Evolutionary conservation across 2,113 vertebrate species (phyloP), one percentile per base, ranked within the genome.

Genomic region (Silurus glanis): DNA sequence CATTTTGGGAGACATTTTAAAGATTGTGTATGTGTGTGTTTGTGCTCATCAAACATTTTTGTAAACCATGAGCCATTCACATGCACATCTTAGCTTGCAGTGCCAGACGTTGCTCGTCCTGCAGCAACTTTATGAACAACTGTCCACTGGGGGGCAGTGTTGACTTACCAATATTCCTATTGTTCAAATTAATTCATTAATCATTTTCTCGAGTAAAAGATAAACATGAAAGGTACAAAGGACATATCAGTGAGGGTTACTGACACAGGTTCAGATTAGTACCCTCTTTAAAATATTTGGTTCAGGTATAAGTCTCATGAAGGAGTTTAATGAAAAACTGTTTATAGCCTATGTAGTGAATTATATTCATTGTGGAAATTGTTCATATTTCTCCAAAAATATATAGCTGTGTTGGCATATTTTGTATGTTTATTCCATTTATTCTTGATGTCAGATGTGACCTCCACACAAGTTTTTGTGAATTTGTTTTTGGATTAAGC

Each of bases 61-160:
- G 82, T 72, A 55, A 74, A 13, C 23, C 25, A 47, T 66, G 16
- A 19, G 55, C 19, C 19, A 9, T 47, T 53, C 23, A 66, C 45
- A 66, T 12, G 4, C 13, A 21, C 47, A 49, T 49, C 53, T 74
- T 56, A 58, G 37, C 45, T 37, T 8, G 7, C 67, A 47, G 66
- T 45, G 13, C 61, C 55, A 84, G 28, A 51, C 75, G 55, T 75
- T 61, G 14, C 28, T 37, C 16, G 83, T 75, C 56, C 47, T 76
- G 53, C 55, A 61, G 25, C 5, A 28, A 23, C 49, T 76, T 53
- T 21, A 61, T 61, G 21, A 17, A 58, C 9, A 53, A 53, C 55
- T 83, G 47, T 79, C 88, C 90, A 89, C 74, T 86, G 51, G 89
- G 83, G 85, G 87, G 86, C 87, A 82, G 64, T 89, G 53, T 89